phyloP scores from a whole-genome alignment of 1,140 invertebrate genomes.

The Orussus abietinus region DNA sequence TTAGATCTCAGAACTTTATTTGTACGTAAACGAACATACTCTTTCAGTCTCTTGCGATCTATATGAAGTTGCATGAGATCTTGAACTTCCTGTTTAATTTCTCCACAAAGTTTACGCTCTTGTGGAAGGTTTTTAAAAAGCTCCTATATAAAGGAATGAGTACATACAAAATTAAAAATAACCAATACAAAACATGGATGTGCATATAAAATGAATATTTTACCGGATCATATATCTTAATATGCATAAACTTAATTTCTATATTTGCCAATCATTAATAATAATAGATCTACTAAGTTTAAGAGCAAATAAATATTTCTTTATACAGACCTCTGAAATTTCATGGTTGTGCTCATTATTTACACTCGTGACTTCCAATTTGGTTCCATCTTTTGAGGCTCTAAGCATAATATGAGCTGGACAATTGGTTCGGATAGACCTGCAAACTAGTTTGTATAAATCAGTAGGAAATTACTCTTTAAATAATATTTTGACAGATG shows the following conservation, averaged over 20 bases:
- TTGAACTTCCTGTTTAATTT: constrained; percentile 49
- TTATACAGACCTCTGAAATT: constrained; percentile 42
- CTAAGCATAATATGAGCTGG: constrained; percentile 51
- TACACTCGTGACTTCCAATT: constrained; percentile 51
- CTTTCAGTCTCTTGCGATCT: constrained; percentile 46
- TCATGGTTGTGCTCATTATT: constrained; percentile 54
- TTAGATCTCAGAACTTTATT: constrained; percentile 48
- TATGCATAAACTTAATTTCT: too few species aligned
- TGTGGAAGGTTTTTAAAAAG: constrained; percentile 48
- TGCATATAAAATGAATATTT: too few species aligned
- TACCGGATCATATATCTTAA: too few species aligned
- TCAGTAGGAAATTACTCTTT: too few species aligned
- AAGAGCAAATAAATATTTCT: background rate
- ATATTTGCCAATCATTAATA: too few species aligned
- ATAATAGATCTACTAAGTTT: too few species aligned
- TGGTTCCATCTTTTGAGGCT: constrained; percentile 50
- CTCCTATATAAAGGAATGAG: constrained; percentile 26
- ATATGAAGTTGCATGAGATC: constrained; percentile 47
- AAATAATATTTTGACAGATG: background rate
- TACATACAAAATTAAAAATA: constrained; percentile 1
- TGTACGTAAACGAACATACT: constrained; percentile 44
- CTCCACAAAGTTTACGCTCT: constrained; percentile 45
- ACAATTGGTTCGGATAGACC: constrained; percentile 50
- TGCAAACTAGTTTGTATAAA: constrained; percentile 19
- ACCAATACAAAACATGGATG: too few species aligned